phyloP scores from a whole-genome alignment of 2,113 vertebrate species.

The Puffinus mauretanicus region DNA sequence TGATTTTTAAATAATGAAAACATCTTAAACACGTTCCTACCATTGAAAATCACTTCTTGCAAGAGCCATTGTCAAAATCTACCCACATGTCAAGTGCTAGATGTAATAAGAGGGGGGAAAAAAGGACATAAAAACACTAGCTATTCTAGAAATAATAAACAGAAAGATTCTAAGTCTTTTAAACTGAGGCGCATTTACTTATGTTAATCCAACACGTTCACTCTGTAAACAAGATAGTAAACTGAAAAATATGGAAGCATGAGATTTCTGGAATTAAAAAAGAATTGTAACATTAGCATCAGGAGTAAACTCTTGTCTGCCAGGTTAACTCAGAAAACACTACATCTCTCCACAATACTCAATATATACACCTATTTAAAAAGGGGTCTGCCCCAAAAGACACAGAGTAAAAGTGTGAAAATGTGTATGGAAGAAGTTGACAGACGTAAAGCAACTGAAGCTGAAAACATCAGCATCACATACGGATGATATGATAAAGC shows the following conservation, averaged over 20 bases:
- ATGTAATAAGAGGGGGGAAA: neutral
- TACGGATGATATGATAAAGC: neutral
- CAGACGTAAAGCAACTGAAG: neutral
- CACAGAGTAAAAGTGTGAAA: neutral
- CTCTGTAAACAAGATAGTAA: neutral
- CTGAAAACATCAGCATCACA: neutral
- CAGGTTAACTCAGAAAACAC: neutral
- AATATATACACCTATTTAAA: neutral
- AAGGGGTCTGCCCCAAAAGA: neutral
- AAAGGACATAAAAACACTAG: neutral
- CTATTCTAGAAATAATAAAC: neutral
- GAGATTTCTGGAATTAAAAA: neutral
- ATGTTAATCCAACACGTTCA: neutral
- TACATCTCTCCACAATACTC: neutral
- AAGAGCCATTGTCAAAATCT: neutral
- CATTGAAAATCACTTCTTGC: conserved; percentile 24
- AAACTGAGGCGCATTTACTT: neutral
- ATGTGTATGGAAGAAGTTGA: neutral
- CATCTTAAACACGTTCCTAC: neutral
- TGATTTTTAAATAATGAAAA: conserved; percentile 34
- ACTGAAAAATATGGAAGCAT: neutral
- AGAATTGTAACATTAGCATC: neutral
- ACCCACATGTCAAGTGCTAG: neutral
- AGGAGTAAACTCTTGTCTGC: neutral
- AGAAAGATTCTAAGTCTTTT: neutral